phyloP scores from a whole-genome alignment of 2,888 invertebrate species.

The Drosophila meridiana region DNA sequence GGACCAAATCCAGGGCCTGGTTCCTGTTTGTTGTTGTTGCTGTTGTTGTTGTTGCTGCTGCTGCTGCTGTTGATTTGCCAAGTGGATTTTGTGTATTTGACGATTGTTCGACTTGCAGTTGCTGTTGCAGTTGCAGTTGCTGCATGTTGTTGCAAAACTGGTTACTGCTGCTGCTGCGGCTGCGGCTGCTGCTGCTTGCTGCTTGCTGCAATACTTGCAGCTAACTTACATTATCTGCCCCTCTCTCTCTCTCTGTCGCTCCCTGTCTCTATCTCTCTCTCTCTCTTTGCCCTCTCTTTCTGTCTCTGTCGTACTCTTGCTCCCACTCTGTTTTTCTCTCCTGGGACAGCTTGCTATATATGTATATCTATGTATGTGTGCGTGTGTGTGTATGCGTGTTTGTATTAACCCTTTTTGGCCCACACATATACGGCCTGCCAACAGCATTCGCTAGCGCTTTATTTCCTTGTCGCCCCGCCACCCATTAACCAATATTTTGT shows the following conservation, averaged over 20 bases:
- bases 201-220: conserved; percentile 49
- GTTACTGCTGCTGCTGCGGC: conserved; percentile 48
- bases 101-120: conserved; percentile 72
- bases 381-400: background rate
- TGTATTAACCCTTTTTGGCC: conserved; percentile 9
- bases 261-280: too few relatives aligned
- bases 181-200: conserved; percentile 18
- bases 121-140: conserved; percentile 21
- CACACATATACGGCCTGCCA: conserved; percentile 15
- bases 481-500: background rate
- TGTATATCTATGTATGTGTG: background rate
- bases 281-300: background rate
- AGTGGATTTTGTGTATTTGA: conserved; percentile 79
- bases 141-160: conserved; percentile 65
- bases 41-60: background rate
- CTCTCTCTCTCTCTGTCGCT: background rate
- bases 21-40: conserved; percentile 41
- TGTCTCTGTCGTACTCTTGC: background rate
- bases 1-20: conserved; percentile 50
- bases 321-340: conserved; percentile 17
- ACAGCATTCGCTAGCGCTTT: conserved; percentile 26
- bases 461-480: conserved; percentile 18
- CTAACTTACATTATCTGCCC: conserved; percentile 23
- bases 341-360: conserved; percentile 2
- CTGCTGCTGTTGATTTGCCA: conserved; percentile 73